Base-by-base conservation (phyloP, 2,113 vertebrate genomes). In the Bubalus kerabau region DNA sequence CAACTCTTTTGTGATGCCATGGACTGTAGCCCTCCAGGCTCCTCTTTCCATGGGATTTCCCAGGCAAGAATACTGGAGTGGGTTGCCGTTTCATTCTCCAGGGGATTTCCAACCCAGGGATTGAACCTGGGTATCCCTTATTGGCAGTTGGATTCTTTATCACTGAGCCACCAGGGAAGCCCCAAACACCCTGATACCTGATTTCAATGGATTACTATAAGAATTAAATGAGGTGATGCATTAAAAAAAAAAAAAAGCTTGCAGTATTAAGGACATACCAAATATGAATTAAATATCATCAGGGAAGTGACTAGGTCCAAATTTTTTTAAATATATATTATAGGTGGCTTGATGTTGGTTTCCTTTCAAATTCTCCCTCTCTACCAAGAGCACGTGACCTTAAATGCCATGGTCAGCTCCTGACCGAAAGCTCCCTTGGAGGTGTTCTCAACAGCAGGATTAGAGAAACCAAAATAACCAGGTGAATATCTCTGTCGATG, bases 381-480 rank as follows among this genome's bases (percentile, higher is more conserved):
- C 83, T 56, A 32, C n/a, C 57, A 84, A 87, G 64, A 87, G 21
- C 52, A 81, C 24, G 13, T 59, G 59, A 81, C 74, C n/a, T 97
- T 76, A 76, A 90, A 94, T 74, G 81, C 19, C 82, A 81, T 60
- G 54, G 56, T 89, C 67, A 60, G 19, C 32, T 91, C 32, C 87
- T 92, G 43, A 98, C 50, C 7, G 13, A 87, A 95, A 56, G 43
- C 40, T 56, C 56, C 52, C 78, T 84, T 50, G 56, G 54, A 92
- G 67, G 40, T 96, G 19, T 87, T 89, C 32, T 84, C 48, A 74
- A 15, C 7, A 54, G 15, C 60, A 89, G 89, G 59, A 76, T 93
- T 74, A 82, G 74, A 90, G 86, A 95, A 76, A 60, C 89, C 52
- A 91, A 95, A 76, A 81, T 40, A 48, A 91, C 76, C 46, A 95